A percentile compares a stretch with the other conserved stretches of the same genome.
These are phyloP conservation scores for Ichneumoninae sp. DNA, from an alignment of 2,888 invertebrate species.

Conservation along the genomic window DNA sequence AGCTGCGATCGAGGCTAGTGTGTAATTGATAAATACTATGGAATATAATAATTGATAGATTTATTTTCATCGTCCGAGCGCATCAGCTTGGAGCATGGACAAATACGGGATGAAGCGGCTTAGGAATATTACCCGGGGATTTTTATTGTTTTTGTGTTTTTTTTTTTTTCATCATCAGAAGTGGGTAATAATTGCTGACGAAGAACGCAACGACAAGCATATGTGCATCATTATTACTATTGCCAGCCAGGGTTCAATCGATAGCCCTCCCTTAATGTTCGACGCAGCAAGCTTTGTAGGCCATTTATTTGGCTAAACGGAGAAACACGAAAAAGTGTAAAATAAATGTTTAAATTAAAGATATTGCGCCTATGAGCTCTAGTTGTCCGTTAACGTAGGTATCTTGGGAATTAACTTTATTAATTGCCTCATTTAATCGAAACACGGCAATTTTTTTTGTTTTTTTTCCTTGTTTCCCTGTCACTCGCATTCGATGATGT, in stretches of 20 bases:
- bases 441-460: neutral
- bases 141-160: no score
- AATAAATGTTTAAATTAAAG: neutral
- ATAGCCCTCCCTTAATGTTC: slow-evolving; percentile 46
- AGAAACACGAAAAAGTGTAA: neutral
- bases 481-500: neutral
- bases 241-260: slow-evolving; percentile 55
- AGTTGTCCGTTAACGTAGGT: no score
- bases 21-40: slow-evolving; percentile 13
- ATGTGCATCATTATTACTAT: slow-evolving; percentile 48
- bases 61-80: slow-evolving; percentile 4
- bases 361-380: neutral
- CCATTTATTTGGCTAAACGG: slow-evolving; percentile 45
- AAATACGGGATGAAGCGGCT: slow-evolving; percentile 23
- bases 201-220: slow-evolving; percentile 52
- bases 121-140: neutral
- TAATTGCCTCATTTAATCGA: neutral
- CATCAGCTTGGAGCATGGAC: slow-evolving; percentile 15
- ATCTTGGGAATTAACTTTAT: no score
- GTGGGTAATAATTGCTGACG: slow-evolving; percentile 36
- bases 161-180: slow-evolving; percentile 25
- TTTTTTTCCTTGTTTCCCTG: no score
- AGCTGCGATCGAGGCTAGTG: slow-evolving; percentile 1
- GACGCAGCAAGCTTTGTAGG: slow-evolving; percentile 58
- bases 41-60: slow-evolving; percentile 13